These are phyloP conservation scores for Calameuta idolon DNA, from an alignment of 2,888 invertebrate genomes.

Conservation along the genomic window DNA sequence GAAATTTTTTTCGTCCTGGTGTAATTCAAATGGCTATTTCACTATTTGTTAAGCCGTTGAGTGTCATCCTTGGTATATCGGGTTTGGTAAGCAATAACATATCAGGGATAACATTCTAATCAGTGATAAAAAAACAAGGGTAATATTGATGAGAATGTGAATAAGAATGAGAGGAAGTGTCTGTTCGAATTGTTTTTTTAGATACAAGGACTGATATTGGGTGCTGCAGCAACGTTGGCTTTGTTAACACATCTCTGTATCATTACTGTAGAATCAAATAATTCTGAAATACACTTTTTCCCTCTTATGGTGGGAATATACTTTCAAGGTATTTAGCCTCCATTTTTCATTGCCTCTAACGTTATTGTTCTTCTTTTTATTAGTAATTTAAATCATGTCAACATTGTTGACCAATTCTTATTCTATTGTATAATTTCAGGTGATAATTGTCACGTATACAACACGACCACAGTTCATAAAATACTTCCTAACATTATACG, in stretches of 20 bases:
- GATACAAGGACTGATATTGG: conserved; percentile 16
- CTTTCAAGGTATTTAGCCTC: conserved; percentile 16
- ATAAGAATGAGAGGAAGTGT: background rate
- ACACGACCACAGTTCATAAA: conserved; percentile 8
- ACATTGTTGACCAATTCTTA: background rate
- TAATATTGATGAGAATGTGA: background rate
- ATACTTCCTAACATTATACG: conserved; percentile 7
- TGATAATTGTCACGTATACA: conserved; percentile 14
- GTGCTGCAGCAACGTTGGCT: conserved; percentile 4
- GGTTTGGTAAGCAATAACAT: conserved; percentile 17
- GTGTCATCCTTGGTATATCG: conserved; percentile 12
- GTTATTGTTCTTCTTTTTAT: background rate
- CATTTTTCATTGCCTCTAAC: background rate
- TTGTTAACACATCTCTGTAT: conserved; percentile 15
- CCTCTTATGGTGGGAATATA: conserved; percentile 16
- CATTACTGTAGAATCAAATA: conserved; percentile 8
- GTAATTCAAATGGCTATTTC: conserved; percentile 17
- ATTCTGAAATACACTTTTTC: conserved; percentile 3
- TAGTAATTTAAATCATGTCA: background rate
- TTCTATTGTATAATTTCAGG: background rate
- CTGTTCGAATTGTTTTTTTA: background rate
- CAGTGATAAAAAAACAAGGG: background rate
- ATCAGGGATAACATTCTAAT: background rate
- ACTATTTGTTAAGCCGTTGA: conserved; percentile 14
- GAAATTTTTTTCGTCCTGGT: too few relatives aligned